These are phyloP conservation scores for Orthonevra nobilis DNA, from an alignment of 2,888 invertebrate species.

Conservation along the genomic window DNA sequence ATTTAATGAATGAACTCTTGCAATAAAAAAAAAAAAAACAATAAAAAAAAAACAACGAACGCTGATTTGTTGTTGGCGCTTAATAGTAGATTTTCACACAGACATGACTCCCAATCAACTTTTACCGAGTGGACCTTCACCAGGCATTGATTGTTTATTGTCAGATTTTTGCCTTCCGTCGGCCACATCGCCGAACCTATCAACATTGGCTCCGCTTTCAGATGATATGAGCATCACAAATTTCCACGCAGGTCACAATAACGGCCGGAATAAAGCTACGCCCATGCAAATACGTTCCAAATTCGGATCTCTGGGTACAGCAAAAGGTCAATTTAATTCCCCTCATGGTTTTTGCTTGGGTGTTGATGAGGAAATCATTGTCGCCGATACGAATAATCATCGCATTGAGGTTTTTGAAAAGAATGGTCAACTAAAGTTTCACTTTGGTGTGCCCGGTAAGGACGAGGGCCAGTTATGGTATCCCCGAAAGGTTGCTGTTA, in stretches of 20 bases:
- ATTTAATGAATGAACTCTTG: conserved; percentile 38
- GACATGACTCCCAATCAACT: conserved; percentile 81
- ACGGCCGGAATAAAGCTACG: conserved; percentile 87
- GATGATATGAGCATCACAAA: conserved; percentile 80
- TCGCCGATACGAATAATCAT: conserved; percentile 98
- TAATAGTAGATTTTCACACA: conserved; percentile 78
- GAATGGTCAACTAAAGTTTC: conserved; percentile 94
- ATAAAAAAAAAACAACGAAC: conserved; percentile 50
- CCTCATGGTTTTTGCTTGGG: conserved; percentile 98
- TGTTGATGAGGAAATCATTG: conserved; percentile 96
- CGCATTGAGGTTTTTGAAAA: conserved; percentile 97
- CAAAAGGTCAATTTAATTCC: conserved; percentile 96
- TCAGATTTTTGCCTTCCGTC: conserved; percentile 83
- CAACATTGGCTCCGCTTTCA: conserved; percentile 79
- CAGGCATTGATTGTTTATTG: conserved; percentile 83
- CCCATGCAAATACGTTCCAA: conserved; percentile 95
- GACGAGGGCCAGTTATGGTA: conserved; percentile 99
- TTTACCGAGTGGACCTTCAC: conserved; percentile 83
- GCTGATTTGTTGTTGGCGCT: conserved; percentile 74
- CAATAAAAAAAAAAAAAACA: conserved; percentile 42
- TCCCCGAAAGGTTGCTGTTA: conserved; percentile 96
- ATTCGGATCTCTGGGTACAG: conserved; percentile 95
- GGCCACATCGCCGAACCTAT: conserved; percentile 83
- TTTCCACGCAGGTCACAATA: conserved; percentile 81
- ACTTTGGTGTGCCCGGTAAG: conserved; percentile 96